These are phyloP conservation scores for Laticauda laticaudata DNA, from an alignment of 2,113 vertebrate species.

Conservation along the genomic window DNA sequence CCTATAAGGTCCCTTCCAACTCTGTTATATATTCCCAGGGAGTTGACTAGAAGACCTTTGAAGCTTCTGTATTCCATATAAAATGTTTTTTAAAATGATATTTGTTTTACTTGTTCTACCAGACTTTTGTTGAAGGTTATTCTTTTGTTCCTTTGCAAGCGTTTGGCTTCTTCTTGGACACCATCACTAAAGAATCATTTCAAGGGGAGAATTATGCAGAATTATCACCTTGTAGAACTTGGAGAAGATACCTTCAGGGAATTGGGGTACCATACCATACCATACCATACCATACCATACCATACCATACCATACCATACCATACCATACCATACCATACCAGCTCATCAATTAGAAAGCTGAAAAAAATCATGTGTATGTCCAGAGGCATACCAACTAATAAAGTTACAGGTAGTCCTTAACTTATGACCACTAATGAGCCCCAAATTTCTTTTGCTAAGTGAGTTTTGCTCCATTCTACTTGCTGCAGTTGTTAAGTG, in stretches of 20 bases:
- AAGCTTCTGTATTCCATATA: no score
- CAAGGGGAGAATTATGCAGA: not conserved
- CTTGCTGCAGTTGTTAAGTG: not conserved
- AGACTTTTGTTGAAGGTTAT: not conserved
- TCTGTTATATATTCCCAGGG: no score
- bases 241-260: not conserved
- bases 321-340: no score
- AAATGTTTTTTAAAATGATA: not conserved
- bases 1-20: no score
- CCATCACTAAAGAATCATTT: not conserved
- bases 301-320: no score
- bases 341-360: not conserved
- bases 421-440: not conserved
- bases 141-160: not conserved
- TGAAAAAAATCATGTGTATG: not conserved
- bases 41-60: no score
- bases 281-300: no score
- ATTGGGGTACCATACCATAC: not conserved
- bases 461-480: no score
- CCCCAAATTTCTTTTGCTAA: not conserved
- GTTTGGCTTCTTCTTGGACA: not conserved
- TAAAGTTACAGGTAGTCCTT: not conserved
- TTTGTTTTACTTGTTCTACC: not conserved
- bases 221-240: not conserved
- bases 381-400: not conserved